Base-by-base conservation (phyloP, 1,140 invertebrate genomes). In the Sinella curviseta region DNA sequence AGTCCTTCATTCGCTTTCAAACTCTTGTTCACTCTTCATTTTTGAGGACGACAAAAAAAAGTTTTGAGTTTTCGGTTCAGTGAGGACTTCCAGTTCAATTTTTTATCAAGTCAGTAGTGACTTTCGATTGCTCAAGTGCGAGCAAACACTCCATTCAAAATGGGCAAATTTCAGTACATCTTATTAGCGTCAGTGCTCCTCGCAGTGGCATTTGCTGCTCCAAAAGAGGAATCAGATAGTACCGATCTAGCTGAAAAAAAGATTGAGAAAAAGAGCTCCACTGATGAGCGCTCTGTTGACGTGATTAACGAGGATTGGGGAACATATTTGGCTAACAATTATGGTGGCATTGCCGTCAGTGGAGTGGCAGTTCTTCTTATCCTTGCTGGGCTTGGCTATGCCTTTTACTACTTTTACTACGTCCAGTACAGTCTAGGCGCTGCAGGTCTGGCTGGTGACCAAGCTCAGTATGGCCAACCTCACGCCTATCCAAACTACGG, bases 341-440 rank as follows among this genome's bases (percentile, higher is more conserved):
- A 75, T 74, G 36, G 67, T 17, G 79, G 80, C 57, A 48, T 75
- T 24, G 8, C 57, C 16, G 60, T 36, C 0, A 26, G 28, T 28
- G 1, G 78, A 14, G 83, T 77, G 48, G 33, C 73, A 35, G 0
- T 80, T 28, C 31, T 83, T 33, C 0, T 83, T 2, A 8, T 80
- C 20, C 65, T 70, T 3, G 79, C 35, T 57, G 83, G 83, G 20
- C 17, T 83, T 0, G 65, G 26, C 0, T 60, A 77, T 16, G 79
- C 1, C 16, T 28, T 36, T 24, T 83, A 82, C 70, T 80, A 83
- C 57, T 81, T 83, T 67, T 80, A 78, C 76, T 81, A 78, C 31
- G 16, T 78, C 16, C 39, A 26, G 16, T 77, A 75, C 30, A 16
- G 2, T 54, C 24, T n/a, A 2, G 20, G 14, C 17, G 26, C 34